Evolutionary conservation across 2,797 vertebrate genomes (phyloP).

Genomic region (Natrix natrix): DNA sequence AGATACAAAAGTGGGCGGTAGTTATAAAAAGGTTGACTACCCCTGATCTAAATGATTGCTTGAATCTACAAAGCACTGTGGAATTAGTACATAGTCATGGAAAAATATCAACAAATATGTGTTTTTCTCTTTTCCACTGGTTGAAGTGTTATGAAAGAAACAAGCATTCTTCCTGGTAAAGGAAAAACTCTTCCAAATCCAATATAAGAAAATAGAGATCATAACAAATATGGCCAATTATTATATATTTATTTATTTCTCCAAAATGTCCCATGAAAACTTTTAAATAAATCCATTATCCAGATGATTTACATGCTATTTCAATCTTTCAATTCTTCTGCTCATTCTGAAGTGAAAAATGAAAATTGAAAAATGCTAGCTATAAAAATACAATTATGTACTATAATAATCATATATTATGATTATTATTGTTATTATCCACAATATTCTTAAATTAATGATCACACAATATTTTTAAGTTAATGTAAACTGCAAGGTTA

Average conservation of each 20-base stretch:
- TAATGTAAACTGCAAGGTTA: background rate
- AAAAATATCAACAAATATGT: background rate
- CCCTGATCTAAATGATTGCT: background rate
- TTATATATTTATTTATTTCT: background rate
- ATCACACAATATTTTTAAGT: background rate
- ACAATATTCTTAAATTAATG: background rate
- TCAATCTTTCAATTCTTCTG: background rate
- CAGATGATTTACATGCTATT: background rate
- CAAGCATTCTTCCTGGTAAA: background rate
- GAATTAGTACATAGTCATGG: background rate
- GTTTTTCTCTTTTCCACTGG: background rate
- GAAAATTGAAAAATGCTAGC: background rate
- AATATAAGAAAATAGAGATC: background rate
- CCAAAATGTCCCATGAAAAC: background rate
- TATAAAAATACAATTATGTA: background rate
- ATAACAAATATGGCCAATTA: background rate
- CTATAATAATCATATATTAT: background rate
- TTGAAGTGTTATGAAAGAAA: background rate
- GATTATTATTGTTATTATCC: background rate
- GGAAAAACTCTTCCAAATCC: background rate
- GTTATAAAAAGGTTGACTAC: too few species aligned
- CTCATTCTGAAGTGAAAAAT: background rate
- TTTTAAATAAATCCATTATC: background rate
- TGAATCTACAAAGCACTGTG: background rate
- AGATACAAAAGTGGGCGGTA: too few species aligned